Evolutionary conservation across 2,888 invertebrate genomes (phyloP).

Genomic region (Erannis defoliaria): DNA sequence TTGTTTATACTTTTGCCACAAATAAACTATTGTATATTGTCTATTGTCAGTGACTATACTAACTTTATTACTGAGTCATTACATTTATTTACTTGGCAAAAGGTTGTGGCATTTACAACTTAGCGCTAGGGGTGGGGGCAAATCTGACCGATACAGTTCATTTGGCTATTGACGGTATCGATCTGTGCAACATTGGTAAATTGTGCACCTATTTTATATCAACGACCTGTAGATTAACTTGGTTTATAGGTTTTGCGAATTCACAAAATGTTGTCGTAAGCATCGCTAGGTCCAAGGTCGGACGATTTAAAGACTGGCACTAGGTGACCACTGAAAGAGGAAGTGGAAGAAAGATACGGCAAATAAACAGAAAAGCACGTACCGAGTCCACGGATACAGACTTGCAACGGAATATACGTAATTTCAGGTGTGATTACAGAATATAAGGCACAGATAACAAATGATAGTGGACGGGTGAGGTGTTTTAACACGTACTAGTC

Average conservation of each 20-base stretch:
- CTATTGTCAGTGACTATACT: no score
- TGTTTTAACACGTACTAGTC: no score
- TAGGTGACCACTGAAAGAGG: neutral
- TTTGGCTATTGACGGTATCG: no score
- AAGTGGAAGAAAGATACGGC: neutral
- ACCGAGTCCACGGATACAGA: slow-evolving; percentile 36
- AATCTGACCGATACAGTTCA: no score
- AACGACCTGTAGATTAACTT: neutral
- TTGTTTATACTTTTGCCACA: no score
- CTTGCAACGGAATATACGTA: slow-evolving; percentile 30
- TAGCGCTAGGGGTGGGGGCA: no score
- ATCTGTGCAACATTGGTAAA: no score
- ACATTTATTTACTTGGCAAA: neutral
- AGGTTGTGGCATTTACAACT: neutral
- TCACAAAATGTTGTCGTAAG: no score
- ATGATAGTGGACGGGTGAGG: no score
- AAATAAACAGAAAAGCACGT: slow-evolving; percentile 24
- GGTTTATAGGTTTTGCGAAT: neutral
- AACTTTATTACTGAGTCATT: no score
- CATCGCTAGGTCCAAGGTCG: neutral
- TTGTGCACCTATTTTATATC: no score
- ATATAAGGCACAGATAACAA: neutral
- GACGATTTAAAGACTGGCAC: neutral
- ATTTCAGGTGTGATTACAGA: slow-evolving; percentile 17
- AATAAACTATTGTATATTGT: no score